These are phyloP conservation scores for Anoplolepis gracilipes DNA, from an alignment of 1,140 invertebrate species.

Conservation along the genomic window DNA sequence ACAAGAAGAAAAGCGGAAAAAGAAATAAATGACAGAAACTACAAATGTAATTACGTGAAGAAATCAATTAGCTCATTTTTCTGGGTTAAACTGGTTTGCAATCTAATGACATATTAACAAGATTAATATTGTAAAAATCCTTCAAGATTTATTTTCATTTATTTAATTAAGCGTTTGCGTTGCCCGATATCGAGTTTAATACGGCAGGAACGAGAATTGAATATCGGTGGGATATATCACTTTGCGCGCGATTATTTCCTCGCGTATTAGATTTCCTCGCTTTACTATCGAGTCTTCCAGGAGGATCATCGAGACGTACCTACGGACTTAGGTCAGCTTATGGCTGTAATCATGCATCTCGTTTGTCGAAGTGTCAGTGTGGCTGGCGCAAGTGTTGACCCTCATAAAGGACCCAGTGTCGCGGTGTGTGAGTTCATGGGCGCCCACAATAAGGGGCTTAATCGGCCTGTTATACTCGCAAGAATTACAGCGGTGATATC, in stretches of 20 bases:
- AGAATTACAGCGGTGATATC: background rate
- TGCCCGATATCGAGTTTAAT: background rate
- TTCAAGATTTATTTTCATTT: background rate
- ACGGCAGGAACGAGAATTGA: background rate
- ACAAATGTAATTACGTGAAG: background rate
- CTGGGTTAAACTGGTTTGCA: background rate
- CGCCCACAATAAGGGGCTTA: conserved; percentile 39
- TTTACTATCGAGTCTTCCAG: conserved; percentile 1
- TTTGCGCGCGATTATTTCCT: conserved; percentile 33
- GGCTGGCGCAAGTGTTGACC: conserved; percentile 43
- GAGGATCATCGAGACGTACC: conserved; percentile 34
- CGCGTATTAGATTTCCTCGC: conserved; percentile 42
- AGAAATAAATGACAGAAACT: background rate
- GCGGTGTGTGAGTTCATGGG: conserved; percentile 35
- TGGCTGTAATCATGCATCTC: conserved; percentile 58
- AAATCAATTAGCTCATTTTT: background rate
- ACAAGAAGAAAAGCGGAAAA: background rate
- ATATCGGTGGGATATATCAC: background rate
- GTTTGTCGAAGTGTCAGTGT: conserved; percentile 41
- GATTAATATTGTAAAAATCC: background rate
- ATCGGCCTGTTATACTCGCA: conserved; percentile 28
- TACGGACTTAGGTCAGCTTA: conserved; percentile 60
- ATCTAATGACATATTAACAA: background rate
- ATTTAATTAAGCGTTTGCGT: background rate
- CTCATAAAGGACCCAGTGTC: conserved; percentile 65